Base-by-base conservation (phyloP, 2,113 vertebrate species). In the Nannospalax galili region DNA sequence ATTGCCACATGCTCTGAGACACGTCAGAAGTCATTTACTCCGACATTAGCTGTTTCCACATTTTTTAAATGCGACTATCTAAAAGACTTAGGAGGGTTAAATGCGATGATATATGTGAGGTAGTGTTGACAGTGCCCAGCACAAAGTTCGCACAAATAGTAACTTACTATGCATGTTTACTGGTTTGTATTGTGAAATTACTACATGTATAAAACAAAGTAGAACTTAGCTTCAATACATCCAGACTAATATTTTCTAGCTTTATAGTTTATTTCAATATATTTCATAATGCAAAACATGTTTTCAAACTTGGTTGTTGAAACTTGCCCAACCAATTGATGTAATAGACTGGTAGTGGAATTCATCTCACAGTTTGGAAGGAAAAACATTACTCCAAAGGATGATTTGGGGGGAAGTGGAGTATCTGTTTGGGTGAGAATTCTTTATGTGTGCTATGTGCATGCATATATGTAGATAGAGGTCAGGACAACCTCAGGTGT, bases 21-120 rank as follows among this genome's bases (percentile, higher is more conserved):
- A 48, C 67, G 70, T 80, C 64, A 35, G 2, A 81, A 94, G 58
- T 91, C 75, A 72, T 67, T 79, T 93, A 72, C n/a, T 94, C 32
- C 92, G 56, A 24, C n/a, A 6, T 52, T 56, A 17, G 22, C 37
- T 82, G 12, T 95, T 85, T 90, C 2, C 16, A 74, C 19, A 74
- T 74, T 85, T 88, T 88, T 26, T 85, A 96, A 96, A 72, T 93
- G 58, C 62, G 35, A 73, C 42, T 91, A 56, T 62, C 42, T 84
- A 62, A 88, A 88, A 77, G 37, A 22, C 5, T 86, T 82, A 0
- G 87, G n/a, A 86, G 26, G 73, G 62, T 91, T 94, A 70, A 94
- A 37, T 89, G 94, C 90, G 24, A 9, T 64, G 17, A 37, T n/a
- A 79, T 37, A 56, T 82, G 40, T 85, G n/a, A 87, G 24, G 14